Percentiles rank a stretch among this genome's conserved stretches.
Evolutionary conservation across 2,113 vertebrate species (phyloP).

Genomic region (Brachyistius frenatus): DNA sequence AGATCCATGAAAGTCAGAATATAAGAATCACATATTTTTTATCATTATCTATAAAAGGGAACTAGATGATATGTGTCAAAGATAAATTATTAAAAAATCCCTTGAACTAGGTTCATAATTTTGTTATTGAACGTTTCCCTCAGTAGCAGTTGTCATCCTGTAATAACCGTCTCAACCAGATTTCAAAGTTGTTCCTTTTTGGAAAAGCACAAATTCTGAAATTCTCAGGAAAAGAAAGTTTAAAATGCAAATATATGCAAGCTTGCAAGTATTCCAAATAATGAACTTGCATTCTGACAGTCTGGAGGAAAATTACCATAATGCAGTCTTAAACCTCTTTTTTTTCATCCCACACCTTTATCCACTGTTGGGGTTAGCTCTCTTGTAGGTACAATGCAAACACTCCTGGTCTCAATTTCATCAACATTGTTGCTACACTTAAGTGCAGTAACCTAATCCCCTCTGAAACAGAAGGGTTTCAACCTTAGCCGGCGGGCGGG

Average conservation of each 20-base stretch:
- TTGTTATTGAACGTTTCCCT: not conserved
- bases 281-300: conserved; percentile 37
- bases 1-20: not conserved
- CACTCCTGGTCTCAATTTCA: conserved; percentile 82
- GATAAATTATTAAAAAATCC: not conserved
- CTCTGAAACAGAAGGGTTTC: conserved; percentile 79
- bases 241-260: conserved; percentile 41
- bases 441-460: conserved; percentile 84
- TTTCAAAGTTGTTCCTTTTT: not conserved
- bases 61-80: not conserved
- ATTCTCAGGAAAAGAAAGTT: too few relatives aligned
- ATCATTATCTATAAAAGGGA: not conserved
- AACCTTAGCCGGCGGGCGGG: conserved; percentile 77
- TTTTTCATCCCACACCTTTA: conserved; percentile 48
- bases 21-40: not conserved
- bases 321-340: conserved; percentile 20
- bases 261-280: conserved; percentile 8
- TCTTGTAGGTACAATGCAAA: conserved; percentile 85
- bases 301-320: conserved; percentile 8
- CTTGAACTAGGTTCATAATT: not conserved
- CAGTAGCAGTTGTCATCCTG: too few relatives aligned
- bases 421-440: conserved; percentile 83
- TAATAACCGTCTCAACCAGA: conserved; percentile 2
- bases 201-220: too few relatives aligned
- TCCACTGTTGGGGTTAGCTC: conserved; percentile 55